Evolutionary conservation across 2,113 vertebrate species (phyloP), one percentile per base, ranked within the genome.

Genomic region (Lophotis ruficrista): DNA sequence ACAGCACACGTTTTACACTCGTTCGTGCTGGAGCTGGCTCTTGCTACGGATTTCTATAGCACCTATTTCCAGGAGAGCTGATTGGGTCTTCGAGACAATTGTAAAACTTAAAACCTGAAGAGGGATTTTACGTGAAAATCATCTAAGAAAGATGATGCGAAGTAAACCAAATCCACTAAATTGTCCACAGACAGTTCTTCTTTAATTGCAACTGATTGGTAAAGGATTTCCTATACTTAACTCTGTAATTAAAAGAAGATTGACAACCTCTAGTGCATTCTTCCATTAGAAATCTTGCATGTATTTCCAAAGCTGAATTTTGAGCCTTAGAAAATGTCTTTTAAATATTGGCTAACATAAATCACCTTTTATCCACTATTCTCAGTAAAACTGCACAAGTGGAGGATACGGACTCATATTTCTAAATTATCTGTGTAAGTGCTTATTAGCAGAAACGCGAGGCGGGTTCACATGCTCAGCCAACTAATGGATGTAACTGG

Each of bases 151-250:
- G 73, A 68, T 12, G 60, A 65, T 24, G 38, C 2, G 5, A 82
- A 82, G 60, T 58, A 82, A 95, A 95, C 84, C 51, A 93, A 94
- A 79, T 41, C 56, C 69, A 84, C 3, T 5, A 71, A 91, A 66
- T 28, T 35, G 56, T 75, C 69, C 56, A 43, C 73, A 81, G 81
- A 58, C 51, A 58, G 60, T 37, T 94, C 51, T 91, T 77, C 91
- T 94, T 91, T 96, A 95, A 95, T 89, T 85, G 56, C 57, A 75
- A 4, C 77, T 84, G 84, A 91, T 89, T 56, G 84, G 60, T 56
- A 80, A 92, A 92, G 89, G 91, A 88, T 83, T 92, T 94, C 68
- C 91, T 56, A 56, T 77, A 18, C 30, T 75, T 79, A 84, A 89
- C 56, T 35, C 81, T 31, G 50, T 70, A 89, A 91, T 91, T 87